phyloP scores from a whole-genome alignment of 2,797 vertebrate species.

The Myripristis murdjan region DNA sequence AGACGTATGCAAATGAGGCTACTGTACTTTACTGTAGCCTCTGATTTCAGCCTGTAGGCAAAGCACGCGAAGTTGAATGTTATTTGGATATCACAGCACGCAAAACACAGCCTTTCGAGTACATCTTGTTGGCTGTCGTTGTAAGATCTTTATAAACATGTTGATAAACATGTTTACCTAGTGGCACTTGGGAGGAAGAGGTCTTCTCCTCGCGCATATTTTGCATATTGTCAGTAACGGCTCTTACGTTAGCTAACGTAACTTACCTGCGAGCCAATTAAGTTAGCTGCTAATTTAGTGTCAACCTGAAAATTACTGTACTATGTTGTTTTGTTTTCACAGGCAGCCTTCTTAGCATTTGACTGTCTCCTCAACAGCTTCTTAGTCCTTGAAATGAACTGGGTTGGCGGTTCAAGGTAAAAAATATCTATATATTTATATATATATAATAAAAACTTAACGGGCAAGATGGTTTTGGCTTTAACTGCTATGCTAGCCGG shows the following conservation, averaged over 20 bases:
- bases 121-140: too few species aligned
- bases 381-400: conserved; percentile 78
- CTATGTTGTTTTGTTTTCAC: too few species aligned
- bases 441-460: too few species aligned
- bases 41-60: neutral
- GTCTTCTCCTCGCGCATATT: neutral
- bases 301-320: too few species aligned
- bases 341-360: too few species aligned
- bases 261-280: neutral
- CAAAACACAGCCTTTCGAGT: too few species aligned
- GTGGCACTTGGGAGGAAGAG: too few species aligned
- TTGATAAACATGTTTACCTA: too few species aligned
- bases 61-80: neutral
- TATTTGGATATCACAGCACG: neutral
- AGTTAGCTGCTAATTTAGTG: accelerated
- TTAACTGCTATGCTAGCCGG: neutral
- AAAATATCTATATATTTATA: too few species aligned
- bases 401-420: conserved; percentile 87
- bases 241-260: too few species aligned
- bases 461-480: neutral
- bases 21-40: neutral
- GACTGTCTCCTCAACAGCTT: accelerated
- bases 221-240: neutral
- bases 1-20: conserved; percentile 34
- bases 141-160: too few species aligned